Percentiles rank a stretch among this genome's conserved stretches.
phyloP scores from a whole-genome alignment of 2,888 invertebrate species.

The Eilema caniola region DNA sequence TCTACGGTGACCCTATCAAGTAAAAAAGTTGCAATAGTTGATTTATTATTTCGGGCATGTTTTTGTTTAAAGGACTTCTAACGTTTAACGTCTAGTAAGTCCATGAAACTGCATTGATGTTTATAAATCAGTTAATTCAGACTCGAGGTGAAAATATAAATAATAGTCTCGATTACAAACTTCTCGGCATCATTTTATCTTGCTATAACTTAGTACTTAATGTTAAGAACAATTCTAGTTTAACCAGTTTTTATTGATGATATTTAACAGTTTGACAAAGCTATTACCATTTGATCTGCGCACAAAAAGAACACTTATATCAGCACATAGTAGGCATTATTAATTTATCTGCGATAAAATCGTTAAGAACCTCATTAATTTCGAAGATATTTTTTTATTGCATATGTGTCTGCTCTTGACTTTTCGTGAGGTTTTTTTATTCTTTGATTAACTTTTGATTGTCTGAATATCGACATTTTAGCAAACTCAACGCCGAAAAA shows the following conservation, averaged over 20 bases:
- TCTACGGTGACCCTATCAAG: too few relatives aligned
- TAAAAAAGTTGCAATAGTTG: too few relatives aligned
- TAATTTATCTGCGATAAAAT: not conserved
- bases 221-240: not conserved
- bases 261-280: not conserved
- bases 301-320: not conserved
- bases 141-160: too few relatives aligned
- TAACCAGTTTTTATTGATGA: constrained; percentile 1
- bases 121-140: too few relatives aligned
- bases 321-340: not conserved
- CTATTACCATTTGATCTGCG: not conserved
- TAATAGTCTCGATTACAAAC: too few relatives aligned
- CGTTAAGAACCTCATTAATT: not conserved
- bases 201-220: not conserved
- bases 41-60: too few relatives aligned
- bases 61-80: too few relatives aligned
- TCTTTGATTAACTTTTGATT: not conserved
- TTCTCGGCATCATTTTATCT: not conserved
- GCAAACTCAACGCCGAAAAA: not conserved
- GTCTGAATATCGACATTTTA: not conserved
- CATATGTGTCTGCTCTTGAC: not conserved
- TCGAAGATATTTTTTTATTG: not conserved
- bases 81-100: too few relatives aligned
- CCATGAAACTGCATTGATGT: too few relatives aligned
- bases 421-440: constrained; percentile 7